phyloP scores from a whole-genome alignment of 2,888 invertebrate genomes.

The Dascillus cervinus region DNA sequence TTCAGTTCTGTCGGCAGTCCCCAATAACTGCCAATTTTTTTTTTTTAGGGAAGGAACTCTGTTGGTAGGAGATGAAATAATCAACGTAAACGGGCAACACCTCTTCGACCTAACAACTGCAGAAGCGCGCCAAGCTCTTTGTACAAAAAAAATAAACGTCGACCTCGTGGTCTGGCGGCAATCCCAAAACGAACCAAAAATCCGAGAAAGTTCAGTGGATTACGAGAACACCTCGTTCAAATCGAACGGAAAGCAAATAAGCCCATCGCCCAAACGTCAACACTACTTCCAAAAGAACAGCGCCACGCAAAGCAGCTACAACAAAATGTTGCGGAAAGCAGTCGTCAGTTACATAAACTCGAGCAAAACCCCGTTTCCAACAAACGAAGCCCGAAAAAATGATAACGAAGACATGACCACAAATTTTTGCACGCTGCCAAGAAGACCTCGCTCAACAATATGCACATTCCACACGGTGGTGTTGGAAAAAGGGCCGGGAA shows the following conservation, averaged over 20 bases:
- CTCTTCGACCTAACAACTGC: constrained; percentile 65
- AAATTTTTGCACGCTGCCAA: constrained; percentile 66
- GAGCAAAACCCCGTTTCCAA: constrained; percentile 26
- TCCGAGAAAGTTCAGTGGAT: constrained; percentile 61
- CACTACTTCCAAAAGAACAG: constrained; percentile 58
- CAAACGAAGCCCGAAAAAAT: constrained; percentile 28
- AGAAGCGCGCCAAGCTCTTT: constrained; percentile 59
- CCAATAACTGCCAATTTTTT: no score
- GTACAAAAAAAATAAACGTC: constrained; percentile 54
- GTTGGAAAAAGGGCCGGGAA: constrained; percentile 72
- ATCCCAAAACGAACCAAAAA: constrained; percentile 17
- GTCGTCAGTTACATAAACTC: constrained; percentile 50
- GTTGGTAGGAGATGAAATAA: constrained; percentile 75
- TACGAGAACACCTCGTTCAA: constrained; percentile 51
- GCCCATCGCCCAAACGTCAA: constrained; percentile 37
- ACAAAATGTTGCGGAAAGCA: constrained; percentile 50
- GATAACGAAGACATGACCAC: constrained; percentile 40
- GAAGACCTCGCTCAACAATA: constrained; percentile 59
- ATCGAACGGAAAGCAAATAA: constrained; percentile 15
- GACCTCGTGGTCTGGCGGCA: constrained; percentile 60
- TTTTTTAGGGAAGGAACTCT: constrained; percentile 65
- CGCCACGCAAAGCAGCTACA: constrained; percentile 52
- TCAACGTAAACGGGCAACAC: constrained; percentile 76
- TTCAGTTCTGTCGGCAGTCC: no score
- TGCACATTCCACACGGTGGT: constrained; percentile 66